These are phyloP conservation scores for Tachina grossa DNA, from an alignment of 2,888 invertebrate species.

Conservation along the genomic window DNA sequence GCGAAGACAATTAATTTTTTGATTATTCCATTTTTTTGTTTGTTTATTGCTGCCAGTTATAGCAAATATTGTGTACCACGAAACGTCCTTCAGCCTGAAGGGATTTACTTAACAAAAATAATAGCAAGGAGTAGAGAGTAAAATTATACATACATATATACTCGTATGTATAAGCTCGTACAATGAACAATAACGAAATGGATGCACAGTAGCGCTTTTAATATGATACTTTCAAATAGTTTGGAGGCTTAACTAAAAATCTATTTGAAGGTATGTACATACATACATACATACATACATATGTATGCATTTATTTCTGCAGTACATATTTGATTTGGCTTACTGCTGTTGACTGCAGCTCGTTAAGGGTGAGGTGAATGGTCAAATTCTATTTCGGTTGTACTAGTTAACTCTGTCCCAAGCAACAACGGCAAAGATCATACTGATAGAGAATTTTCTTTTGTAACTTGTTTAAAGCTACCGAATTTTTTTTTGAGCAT, in stretches of 20 bases:
- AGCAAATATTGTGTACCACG: constrained; percentile 60
- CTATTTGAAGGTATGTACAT: constrained; percentile 24
- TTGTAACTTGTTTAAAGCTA: too few relatives aligned
- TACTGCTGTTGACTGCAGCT: background rate
- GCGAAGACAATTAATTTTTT: constrained; percentile 55
- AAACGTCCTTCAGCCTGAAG: constrained; percentile 71
- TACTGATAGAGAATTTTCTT: too few relatives aligned
- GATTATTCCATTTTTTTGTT: constrained; percentile 38
- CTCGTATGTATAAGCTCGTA: background rate
- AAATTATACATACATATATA: background rate
- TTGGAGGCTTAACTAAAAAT: constrained; percentile 45
- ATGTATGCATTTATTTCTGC: too few relatives aligned
- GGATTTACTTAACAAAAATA: constrained; percentile 65
- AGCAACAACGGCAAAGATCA: too few relatives aligned
- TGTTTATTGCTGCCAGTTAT: constrained; percentile 40
- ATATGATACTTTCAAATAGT: constrained; percentile 2
- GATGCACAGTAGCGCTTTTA: constrained; percentile 3
- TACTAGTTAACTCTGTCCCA: constrained; percentile 15
- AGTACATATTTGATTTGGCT: background rate
- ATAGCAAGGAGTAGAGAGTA: constrained; percentile 27
- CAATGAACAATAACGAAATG: constrained; percentile 9
- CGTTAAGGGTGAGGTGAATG: background rate
- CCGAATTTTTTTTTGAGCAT: too few relatives aligned
- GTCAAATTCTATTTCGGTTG: background rate
- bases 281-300: background rate